Base-by-base conservation (phyloP, 2,888 invertebrate species). In the Drosophila meridiana region DNA sequence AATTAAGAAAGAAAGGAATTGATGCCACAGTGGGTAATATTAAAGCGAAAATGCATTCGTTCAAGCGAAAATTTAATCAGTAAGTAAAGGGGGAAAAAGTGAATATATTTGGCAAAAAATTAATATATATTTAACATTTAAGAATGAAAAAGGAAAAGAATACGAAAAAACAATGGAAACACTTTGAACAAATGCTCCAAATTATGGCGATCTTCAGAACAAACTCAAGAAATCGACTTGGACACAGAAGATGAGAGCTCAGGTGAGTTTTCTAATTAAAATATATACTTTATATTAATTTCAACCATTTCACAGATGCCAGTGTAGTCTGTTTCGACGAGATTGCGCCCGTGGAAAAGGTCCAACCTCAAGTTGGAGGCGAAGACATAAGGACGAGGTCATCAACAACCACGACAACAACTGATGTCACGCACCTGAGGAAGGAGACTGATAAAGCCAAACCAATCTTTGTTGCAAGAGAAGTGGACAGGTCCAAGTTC, bases 51-150 rank as follows among this genome's bases (percentile, higher is more conserved):
- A 82, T 78, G 65, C 26, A 47, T 0, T 40, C 72, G 0, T 42
- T 84, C 0, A 74, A 50, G 20, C 53, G 67, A 6, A 77, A 65
- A 62, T 84, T 60, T 55, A 26, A 9, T 7, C 7, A 11, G 77
- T 77, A 58, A 58, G 72, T 57, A 13, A 13, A 4, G 13, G 42
- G 13, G 20, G 9, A 4, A 26, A 9, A 0, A 0, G 4, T n/a
- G 36, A n/a, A 13, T 6, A 14, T 26, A 5, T 14, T 14, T 14
- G 7, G 8, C 1, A 0, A 6, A 26, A 32, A 47, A 58, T 38
- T 3, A 34, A 38, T 26, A 26, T 2, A 7, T 5, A 13, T 36
- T 5, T 11, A 1, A 11, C 13, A 42, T 42, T 58, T 26, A 28
- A 76, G 76, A 0, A 28, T 47, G 9, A 6, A 8, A 5, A 20